Conservation (phyloP, 2,797 vertebrate genomes). For the Onychomys torridus region DNA sequence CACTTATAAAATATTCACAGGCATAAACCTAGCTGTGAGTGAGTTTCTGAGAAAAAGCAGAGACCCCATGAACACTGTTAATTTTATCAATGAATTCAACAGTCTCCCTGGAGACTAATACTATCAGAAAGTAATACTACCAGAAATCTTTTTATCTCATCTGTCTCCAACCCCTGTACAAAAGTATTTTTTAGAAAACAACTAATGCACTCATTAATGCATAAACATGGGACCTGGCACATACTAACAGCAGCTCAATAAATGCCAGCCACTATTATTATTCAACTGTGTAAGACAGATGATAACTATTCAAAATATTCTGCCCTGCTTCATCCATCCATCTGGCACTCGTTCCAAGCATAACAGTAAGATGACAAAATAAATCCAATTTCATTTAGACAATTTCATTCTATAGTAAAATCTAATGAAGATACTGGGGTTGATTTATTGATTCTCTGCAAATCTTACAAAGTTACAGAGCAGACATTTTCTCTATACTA, state of each 20-base stretch:
- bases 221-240: conserved; percentile 23
- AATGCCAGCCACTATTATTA: conserved; percentile 56
- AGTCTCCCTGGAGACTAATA: conserved; percentile 8
- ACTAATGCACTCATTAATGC: conserved; percentile 62
- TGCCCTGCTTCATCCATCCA: background rate
- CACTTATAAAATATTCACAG: conserved; percentile 50
- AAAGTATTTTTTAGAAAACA: conserved; percentile 66
- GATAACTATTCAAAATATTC: conserved; percentile 61
- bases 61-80: background rate
- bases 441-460: conserved; percentile 33
- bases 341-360: background rate
- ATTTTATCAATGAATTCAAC: conserved; percentile 54
- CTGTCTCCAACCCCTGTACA: conserved; percentile 43
- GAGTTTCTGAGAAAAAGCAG: conserved; percentile 69
- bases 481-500: conserved; percentile 67
- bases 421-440: conserved; percentile 43
- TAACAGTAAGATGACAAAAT: conserved; percentile 56
- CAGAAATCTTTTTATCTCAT: conserved; percentile 49
- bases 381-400: conserved; percentile 54
- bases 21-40: conserved; percentile 28
- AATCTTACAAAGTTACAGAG: conserved; percentile 61
- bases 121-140: conserved; percentile 47
- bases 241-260: conserved; percentile 30
- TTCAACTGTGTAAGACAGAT: background rate
- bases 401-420: conserved; percentile 69